phyloP scores from a whole-genome alignment of 2,797 vertebrate species.

The Aphelocoma californica region DNA sequence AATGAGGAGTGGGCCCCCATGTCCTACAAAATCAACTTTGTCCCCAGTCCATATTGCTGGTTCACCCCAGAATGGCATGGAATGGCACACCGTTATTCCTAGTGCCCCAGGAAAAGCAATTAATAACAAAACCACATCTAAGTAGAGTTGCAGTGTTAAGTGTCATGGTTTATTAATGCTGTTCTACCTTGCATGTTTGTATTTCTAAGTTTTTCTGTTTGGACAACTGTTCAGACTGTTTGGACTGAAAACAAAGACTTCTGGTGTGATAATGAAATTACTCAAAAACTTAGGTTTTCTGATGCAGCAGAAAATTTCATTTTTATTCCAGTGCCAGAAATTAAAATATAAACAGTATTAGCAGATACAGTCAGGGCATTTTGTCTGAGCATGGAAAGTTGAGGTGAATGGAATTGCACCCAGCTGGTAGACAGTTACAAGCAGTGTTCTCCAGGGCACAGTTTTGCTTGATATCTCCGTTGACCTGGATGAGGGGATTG shows the following conservation, averaged over 20 bases:
- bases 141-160: background rate
- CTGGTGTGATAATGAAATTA: background rate
- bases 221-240: slow-evolving; percentile 45
- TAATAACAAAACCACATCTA: background rate
- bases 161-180: background rate
- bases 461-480: background rate
- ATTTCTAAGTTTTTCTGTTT: slow-evolving; percentile 57
- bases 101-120: background rate
- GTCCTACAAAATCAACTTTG: background rate
- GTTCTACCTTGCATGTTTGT: slow-evolving; percentile 10
- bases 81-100: background rate
- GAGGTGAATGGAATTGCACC: background rate
- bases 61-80: background rate
- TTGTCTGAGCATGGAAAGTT: background rate
- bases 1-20: background rate
- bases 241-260: slow-evolving; percentile 52
- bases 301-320: background rate
- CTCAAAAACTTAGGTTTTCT: background rate
- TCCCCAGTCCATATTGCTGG: background rate
- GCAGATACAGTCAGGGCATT: background rate
- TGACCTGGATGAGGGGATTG: rapidly evolving
- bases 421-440: rapidly evolving
- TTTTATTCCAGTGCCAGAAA: background rate
- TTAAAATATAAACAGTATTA: background rate
- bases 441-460: background rate